Evolutionary conservation across 1,140 invertebrate genomes (phyloP).

Genomic region (Caerostris darwini): DNA sequence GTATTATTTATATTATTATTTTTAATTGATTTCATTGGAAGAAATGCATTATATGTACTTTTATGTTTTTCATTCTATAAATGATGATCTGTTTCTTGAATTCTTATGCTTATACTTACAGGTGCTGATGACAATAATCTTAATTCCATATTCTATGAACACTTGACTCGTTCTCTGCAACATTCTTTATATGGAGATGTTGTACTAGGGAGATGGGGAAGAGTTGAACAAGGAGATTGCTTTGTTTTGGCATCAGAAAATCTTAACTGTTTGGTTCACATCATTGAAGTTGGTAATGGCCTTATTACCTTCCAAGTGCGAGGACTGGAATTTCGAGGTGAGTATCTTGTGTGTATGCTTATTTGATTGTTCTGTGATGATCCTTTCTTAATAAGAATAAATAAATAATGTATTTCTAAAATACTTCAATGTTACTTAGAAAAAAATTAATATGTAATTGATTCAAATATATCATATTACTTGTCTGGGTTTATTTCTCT

Average conservation of each 20-base stretch:
- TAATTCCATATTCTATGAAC: constrained; percentile 99
- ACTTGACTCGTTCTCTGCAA: constrained; percentile 97
- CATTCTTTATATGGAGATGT: constrained; percentile 98
- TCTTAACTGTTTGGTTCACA: constrained; percentile 98
- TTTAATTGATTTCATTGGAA: too few species aligned
- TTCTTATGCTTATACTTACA: constrained; percentile 69
- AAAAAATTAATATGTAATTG: too few species aligned
- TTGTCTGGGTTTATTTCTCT: too few species aligned
- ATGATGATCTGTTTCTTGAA: too few species aligned
- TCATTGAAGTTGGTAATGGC: constrained; percentile 99
- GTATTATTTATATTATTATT: too few species aligned
- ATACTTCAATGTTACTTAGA: too few species aligned
- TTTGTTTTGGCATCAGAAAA: constrained; percentile 99
- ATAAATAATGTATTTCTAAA: too few species aligned
- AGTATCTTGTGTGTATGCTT: constrained; percentile 13
- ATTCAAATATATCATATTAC: too few species aligned
- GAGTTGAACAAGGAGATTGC: constrained; percentile 96
- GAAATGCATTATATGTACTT: too few species aligned
- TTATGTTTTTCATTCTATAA: too few species aligned
- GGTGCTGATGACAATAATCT: constrained; percentile 98
- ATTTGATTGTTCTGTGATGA: too few species aligned
- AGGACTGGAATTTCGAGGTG: constrained; percentile 96
- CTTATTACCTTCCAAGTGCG: constrained; percentile 98
- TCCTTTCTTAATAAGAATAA: too few species aligned
- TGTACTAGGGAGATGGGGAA: constrained; percentile 94